Evolutionary conservation across 2,888 invertebrate genomes (phyloP).

Genomic region (Plagodis pulveraria): DNA sequence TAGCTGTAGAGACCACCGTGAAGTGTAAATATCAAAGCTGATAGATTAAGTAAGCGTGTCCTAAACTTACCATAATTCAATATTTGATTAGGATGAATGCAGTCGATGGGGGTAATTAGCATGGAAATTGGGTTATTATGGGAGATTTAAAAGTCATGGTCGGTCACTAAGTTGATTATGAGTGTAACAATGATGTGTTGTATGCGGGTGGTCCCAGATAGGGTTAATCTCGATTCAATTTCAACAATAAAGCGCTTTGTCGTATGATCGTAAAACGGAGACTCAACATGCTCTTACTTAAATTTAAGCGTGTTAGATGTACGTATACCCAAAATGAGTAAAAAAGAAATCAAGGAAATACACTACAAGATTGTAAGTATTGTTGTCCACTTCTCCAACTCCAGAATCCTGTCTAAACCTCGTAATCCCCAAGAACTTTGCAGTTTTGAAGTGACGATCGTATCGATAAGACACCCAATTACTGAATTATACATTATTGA

Average conservation of each 20-base stretch:
- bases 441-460: too few relatives aligned
- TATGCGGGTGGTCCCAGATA: conserved; percentile 72
- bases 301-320: too few relatives aligned
- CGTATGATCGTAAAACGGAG: conserved; percentile 36
- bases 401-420: too few relatives aligned
- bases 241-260: conserved; percentile 51
- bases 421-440: too few relatives aligned
- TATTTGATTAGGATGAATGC: conserved; percentile 47
- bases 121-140: conserved; percentile 41
- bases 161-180: conserved; percentile 37
- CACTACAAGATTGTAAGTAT: too few relatives aligned
- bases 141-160: conserved; percentile 36
- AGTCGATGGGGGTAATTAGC: conserved; percentile 46
- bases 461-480: too few relatives aligned
- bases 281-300: conserved; percentile 28
- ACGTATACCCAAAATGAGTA: too few relatives aligned
- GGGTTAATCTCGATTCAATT: conserved; percentile 67
- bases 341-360: too few relatives aligned
- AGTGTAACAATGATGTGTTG: conserved; percentile 49
- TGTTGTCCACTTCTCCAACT: too few relatives aligned
- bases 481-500: too few relatives aligned
- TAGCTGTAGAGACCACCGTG: conserved; percentile 51
- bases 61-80: conserved; percentile 30
- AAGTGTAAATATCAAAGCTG: conserved; percentile 38
- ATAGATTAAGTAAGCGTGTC: conserved; percentile 18